Conservation (phyloP, 2,113 vertebrate species). For the Microtus oregoni region DNA sequence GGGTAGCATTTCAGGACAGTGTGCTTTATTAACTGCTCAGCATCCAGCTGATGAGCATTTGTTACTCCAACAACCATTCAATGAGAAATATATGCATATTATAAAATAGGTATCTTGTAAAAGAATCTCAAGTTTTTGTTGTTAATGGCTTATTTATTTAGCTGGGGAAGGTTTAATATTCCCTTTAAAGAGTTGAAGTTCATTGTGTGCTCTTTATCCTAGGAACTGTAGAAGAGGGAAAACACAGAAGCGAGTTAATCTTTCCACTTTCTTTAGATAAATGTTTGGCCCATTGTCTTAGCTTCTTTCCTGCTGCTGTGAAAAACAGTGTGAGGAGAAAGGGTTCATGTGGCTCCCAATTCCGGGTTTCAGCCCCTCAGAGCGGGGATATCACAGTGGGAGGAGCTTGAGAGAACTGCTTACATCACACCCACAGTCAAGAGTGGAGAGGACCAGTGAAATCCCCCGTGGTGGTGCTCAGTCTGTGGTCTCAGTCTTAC, state of each 20-base stretch:
- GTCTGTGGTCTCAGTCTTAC: too few species aligned
- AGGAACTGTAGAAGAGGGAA: not conserved
- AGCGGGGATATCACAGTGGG: not conserved
- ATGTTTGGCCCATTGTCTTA: not conserved
- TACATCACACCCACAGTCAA: too few species aligned
- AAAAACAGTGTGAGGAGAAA: not conserved
- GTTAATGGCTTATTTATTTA: slow-evolving; percentile 2
- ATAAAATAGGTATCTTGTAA: not conserved
- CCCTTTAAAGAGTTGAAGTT: slow-evolving; percentile 44
- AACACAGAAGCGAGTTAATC: not conserved
- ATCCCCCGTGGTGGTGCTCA: not conserved
- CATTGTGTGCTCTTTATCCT: not conserved
- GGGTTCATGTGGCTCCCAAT: not conserved
- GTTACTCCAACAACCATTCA: not conserved
- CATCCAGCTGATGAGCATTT: not conserved
- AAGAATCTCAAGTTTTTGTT: slow-evolving; percentile 24
- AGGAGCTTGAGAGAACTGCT: not conserved
- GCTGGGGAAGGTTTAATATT: not conserved
- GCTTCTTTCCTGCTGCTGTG: not conserved
- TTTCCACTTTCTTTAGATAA: not conserved
- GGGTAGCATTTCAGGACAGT: not conserved
- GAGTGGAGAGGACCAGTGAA: not conserved
- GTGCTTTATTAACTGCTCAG: not conserved
- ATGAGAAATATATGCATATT: not conserved
- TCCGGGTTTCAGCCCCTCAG: too few species aligned